Evolutionary conservation across 2,113 vertebrate species (phyloP).

Genomic region (Zosterops lateralis): DNA sequence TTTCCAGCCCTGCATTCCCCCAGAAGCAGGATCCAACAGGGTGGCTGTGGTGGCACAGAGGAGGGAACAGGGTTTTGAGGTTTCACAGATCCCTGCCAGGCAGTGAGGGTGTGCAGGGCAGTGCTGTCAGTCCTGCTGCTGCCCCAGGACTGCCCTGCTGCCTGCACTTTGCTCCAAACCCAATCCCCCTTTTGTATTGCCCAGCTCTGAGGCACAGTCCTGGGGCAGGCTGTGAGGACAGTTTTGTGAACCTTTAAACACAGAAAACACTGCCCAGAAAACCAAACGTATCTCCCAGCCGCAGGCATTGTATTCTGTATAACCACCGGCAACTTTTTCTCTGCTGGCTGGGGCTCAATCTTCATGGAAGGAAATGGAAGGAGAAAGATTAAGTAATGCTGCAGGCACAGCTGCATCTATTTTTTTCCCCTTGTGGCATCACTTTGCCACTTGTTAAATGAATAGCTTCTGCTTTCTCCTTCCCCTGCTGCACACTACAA

Average conservation of each 20-base stretch:
- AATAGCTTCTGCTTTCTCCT: neutral
- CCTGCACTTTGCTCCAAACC: neutral
- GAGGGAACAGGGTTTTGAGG: neutral
- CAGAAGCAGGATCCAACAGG: neutral
- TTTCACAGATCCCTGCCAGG: neutral
- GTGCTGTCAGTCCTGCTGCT: neutral
- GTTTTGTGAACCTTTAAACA: neutral
- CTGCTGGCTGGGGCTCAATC: conserved; percentile 51
- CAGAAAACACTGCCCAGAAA: neutral
- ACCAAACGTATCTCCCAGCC: neutral
- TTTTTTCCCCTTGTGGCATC: conserved; percentile 35
- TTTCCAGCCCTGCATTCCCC: neutral
- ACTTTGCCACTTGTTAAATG: conserved; percentile 51
- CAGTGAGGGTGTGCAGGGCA: neutral
- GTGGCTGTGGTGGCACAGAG: neutral
- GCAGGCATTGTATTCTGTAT: neutral
- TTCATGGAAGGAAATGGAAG: conserved; percentile 37
- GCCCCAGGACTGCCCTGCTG: neutral
- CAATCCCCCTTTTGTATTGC: neutral
- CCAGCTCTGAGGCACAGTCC: neutral
- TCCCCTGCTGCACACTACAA: neutral
- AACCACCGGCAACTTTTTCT: conserved; percentile 46
- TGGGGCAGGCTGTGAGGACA: neutral
- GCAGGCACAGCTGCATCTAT: conserved; percentile 52
- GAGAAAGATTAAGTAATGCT: conserved; percentile 57